These are phyloP conservation scores for Trachelus iudaicus DNA, from an alignment of 2,888 invertebrate genomes.

Conservation along the genomic window DNA sequence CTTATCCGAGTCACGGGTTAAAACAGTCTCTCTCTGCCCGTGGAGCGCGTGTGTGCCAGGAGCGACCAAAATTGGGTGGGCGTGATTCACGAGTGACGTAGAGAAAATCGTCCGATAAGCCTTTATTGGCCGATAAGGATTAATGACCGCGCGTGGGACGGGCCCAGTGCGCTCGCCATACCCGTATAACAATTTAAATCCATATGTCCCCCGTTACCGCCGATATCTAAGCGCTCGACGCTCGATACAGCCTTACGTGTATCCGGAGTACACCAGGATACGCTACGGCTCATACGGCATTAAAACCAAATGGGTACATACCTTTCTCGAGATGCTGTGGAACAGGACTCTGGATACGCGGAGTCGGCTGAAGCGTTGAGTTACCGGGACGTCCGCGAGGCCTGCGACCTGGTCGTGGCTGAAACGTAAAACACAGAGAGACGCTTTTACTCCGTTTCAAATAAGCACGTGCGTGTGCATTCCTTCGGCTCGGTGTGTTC, in stretches of 20 bases:
- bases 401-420: slow-evolving; percentile 60
- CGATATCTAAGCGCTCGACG: not conserved
- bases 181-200: not conserved
- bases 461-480: not conserved
- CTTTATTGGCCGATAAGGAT: slow-evolving; percentile 38
- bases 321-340: slow-evolving; percentile 62
- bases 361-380: slow-evolving; percentile 50
- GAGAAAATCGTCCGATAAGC: slow-evolving; percentile 34
- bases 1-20: not conserved
- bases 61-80: not conserved
- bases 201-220: not conserved
- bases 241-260: not conserved
- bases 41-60: not conserved
- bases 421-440: slow-evolving; percentile 27
- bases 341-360: slow-evolving; percentile 55
- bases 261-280: not conserved
- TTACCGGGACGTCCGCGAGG: slow-evolving; percentile 60
- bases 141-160: slow-evolving; percentile 25
- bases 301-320: slow-evolving; percentile 26
- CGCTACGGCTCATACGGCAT: not conserved
- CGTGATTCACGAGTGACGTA: slow-evolving; percentile 8
- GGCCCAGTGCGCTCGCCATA: slow-evolving; percentile 12
- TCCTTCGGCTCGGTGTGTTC: not conserved
- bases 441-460: not conserved
- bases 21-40: not conserved